phyloP scores from a whole-genome alignment of 2,888 invertebrate genomes.

The Patella depressa region DNA sequence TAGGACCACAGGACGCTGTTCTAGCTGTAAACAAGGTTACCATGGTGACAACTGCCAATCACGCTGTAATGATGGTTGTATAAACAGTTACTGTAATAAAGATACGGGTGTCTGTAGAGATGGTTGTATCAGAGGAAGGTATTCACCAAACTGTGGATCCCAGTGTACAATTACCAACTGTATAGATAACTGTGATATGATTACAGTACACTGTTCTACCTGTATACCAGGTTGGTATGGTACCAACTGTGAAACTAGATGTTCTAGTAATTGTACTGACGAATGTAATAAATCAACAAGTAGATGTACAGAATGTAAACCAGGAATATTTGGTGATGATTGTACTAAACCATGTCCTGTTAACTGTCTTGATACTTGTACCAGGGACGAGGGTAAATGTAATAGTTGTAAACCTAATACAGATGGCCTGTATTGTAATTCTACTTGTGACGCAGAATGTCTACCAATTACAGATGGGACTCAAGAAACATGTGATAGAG shows the following conservation, averaged over 20 bases:
- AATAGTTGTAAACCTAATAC: too few species aligned
- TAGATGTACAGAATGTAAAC: not conserved
- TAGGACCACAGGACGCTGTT: too few species aligned
- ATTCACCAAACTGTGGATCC: too few species aligned
- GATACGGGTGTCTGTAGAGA: not conserved
- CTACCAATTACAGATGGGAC: not conserved
- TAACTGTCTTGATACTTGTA: too few species aligned
- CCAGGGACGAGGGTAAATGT: too few species aligned
- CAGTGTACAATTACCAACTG: not conserved
- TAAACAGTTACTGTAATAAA: too few species aligned
- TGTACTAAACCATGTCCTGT: not conserved
- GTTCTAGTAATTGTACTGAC: not conserved
- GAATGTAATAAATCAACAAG: not conserved
- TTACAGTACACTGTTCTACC: not conserved
- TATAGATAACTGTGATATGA: not conserved
- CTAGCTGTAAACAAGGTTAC: too few species aligned
- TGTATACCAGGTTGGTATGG: not conserved
- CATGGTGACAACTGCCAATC: too few species aligned
- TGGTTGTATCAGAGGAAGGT: not conserved
- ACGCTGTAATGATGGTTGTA: too few species aligned
- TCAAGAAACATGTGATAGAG: not conserved
- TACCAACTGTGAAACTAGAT: not conserved
- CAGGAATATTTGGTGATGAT: constrained; percentile 4
- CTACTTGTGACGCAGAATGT: not conserved
- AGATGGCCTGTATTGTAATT: too few species aligned